Evolutionary conservation across 2,888 invertebrate species (phyloP).

Genomic region (Hirudinaria manillensis): DNA sequence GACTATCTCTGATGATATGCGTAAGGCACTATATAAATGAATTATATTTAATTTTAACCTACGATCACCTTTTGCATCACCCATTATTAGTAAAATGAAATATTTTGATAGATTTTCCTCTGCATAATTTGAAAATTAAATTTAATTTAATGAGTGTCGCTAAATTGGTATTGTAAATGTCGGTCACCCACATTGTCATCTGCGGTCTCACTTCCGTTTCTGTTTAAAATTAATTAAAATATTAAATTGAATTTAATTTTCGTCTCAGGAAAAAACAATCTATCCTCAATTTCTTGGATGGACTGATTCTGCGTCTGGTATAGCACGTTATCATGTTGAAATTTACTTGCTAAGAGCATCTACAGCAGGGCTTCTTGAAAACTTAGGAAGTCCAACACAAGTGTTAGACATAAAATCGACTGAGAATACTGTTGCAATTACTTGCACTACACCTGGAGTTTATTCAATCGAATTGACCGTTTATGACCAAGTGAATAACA

Average conservation of each 20-base stretch:
- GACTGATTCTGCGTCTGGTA: conserved; percentile 15
- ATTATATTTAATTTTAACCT: no score
- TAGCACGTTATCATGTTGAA: not conserved
- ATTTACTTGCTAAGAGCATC: not conserved
- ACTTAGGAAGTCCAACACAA: not conserved
- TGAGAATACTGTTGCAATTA: conserved; percentile 20
- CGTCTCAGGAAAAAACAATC: not conserved
- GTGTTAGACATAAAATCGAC: not conserved
- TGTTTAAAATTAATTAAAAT: not conserved
- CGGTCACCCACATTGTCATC: no score
- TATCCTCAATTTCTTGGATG: not conserved
- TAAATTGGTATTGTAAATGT: no score
- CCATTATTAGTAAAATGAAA: no score
- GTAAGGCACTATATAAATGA: no score
- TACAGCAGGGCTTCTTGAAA: not conserved
- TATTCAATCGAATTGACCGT: conserved; percentile 33
- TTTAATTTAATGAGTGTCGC: no score
- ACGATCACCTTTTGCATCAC: no score
- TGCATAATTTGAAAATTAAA: no score
- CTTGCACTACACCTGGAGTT: conserved; percentile 21
- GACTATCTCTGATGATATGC: no score
- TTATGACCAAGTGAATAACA: conserved; percentile 21
- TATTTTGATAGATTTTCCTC: no score
- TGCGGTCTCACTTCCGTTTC: no score
- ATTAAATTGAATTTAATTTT: not conserved